phyloP scores from a whole-genome alignment of 2,888 invertebrate species.

The Tipula helvola region DNA sequence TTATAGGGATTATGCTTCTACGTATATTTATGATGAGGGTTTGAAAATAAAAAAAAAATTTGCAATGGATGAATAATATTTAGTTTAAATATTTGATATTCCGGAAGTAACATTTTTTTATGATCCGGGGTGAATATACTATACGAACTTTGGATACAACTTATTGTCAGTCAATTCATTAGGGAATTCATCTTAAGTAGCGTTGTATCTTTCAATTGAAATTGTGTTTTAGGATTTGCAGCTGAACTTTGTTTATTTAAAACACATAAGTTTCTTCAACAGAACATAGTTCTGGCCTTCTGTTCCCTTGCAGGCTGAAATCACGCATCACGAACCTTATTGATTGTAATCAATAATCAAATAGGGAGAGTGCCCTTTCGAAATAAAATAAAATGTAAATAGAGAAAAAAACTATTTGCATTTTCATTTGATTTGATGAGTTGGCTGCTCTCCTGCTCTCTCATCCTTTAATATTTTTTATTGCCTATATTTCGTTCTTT shows the following conservation, averaged over 20 bases:
- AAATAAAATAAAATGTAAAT: no score
- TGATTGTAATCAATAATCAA: no score
- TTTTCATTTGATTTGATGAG: no score
- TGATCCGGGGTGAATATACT: background rate
- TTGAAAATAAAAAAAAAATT: background rate
- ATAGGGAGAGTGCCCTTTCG: no score
- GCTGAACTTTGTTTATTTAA: background rate
- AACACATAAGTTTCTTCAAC: no score
- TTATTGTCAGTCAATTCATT: background rate
- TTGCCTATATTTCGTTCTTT: no score
- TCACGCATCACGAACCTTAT: no score
- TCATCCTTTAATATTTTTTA: no score
- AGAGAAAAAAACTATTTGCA: no score
- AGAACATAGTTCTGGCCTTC: no score
- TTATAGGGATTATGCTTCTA: background rate
- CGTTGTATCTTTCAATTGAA: background rate
- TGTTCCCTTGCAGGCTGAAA: no score
- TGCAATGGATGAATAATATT: background rate
- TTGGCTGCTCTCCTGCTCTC: no score
- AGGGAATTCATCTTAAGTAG: background rate
- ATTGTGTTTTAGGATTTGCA: background rate
- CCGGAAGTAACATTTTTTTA: background rate
- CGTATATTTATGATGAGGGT: background rate
- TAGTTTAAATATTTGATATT: background rate
- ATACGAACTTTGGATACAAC: background rate